phyloP scores from a whole-genome alignment of 35 echinoderm and acorn worm species.

The Eucidaris tribuloides region DNA sequence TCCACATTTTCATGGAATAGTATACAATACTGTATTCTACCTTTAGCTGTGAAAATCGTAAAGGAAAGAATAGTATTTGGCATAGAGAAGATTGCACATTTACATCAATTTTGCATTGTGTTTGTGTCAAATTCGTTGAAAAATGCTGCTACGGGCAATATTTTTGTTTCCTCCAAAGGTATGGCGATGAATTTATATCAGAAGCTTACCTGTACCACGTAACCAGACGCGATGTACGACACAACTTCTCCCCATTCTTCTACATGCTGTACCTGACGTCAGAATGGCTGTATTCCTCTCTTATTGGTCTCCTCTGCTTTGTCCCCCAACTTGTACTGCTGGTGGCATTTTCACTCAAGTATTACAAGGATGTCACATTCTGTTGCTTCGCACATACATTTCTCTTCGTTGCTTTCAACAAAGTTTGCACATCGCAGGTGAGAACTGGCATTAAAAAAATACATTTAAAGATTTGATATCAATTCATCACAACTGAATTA shows the following conservation, averaged over 20 bases:
- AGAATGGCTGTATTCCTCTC: constrained; percentile 21
- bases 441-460: background rate
- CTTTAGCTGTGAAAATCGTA: too few relatives aligned
- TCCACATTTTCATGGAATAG: too few relatives aligned
- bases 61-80: too few relatives aligned
- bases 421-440: constrained; percentile 99
- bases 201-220: constrained; percentile 92
- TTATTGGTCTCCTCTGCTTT: constrained; percentile 54
- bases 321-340: constrained; percentile 73
- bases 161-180: constrained; percentile 51
- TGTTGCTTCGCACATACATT: constrained; percentile 91
- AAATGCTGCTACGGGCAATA: too few relatives aligned
- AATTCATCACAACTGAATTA: background rate
- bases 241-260: constrained; percentile 96
- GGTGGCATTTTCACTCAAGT: constrained; percentile 54
- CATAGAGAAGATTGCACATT: too few relatives aligned
- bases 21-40: too few relatives aligned
- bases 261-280: constrained; percentile 91
- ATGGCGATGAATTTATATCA: constrained; percentile 75
- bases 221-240: constrained; percentile 88
- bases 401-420: constrained; percentile 96
- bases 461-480: background rate
- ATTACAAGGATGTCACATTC: constrained; percentile 65
- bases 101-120: too few relatives aligned
- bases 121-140: too few relatives aligned